phyloP scores from a whole-genome alignment of 2,888 invertebrate genomes.

The Mechanitis mazaeus region DNA sequence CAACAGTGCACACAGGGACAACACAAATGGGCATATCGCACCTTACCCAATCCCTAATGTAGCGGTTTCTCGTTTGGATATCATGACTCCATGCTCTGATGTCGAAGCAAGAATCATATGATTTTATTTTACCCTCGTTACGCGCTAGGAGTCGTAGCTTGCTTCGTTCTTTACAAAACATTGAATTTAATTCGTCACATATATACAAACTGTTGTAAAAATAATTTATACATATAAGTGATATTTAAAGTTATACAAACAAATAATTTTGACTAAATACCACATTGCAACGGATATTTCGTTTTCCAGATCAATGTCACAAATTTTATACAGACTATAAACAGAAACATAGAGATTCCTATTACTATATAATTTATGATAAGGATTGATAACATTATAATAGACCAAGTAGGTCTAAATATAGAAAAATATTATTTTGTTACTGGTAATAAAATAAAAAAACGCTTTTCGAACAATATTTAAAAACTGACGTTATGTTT shows the following conservation, averaged over 20 bases:
- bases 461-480: conserved; percentile 29
- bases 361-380: too few species aligned
- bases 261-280: conserved; percentile 10
- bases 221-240: background rate
- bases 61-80: conserved; percentile 38
- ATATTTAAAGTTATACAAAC: background rate
- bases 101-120: conserved; percentile 71
- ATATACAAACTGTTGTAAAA: conserved; percentile 5
- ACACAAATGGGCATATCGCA: conserved; percentile 56
- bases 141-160: conserved; percentile 50
- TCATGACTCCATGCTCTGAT: conserved; percentile 76
- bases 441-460: conserved; percentile 1
- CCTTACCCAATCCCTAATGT: conserved; percentile 68
- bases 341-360: too few species aligned
- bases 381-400: too few species aligned
- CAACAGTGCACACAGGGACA: conserved; percentile 46
- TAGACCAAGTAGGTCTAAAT: too few species aligned
- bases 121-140: conserved; percentile 74
- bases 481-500: conserved; percentile 57
- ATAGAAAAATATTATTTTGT: background rate
- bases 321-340: too few species aligned
- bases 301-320: too few species aligned
- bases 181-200: conserved; percentile 38
- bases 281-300: too few species aligned
- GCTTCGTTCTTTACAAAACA: conserved; percentile 43